Conservation (phyloP, 2,113 vertebrate species). For the Rhinolophus sinicus region DNA sequence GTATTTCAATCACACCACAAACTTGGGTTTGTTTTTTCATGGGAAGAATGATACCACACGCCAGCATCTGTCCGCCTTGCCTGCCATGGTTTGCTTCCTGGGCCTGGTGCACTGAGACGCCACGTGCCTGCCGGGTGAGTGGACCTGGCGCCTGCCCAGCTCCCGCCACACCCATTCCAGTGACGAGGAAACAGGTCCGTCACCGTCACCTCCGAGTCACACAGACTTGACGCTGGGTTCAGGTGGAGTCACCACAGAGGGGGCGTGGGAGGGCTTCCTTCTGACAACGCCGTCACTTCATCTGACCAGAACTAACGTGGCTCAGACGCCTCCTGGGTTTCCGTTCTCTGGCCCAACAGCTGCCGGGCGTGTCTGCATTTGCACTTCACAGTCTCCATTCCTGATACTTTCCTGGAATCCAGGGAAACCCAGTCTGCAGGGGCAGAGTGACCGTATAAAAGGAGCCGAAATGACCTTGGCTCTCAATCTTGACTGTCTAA, state of each 20-base stretch:
- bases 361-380: no score
- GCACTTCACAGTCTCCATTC: not conserved
- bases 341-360: not conserved
- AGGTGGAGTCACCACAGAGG: not conserved
- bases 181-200: fast-evolving
- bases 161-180: no score
- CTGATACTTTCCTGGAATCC: not conserved
- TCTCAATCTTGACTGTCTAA: fast-evolving
- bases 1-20: not conserved
- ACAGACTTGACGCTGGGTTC: fast-evolving
- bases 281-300: fast-evolving
- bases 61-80: not conserved
- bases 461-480: fast-evolving
- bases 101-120: not conserved
- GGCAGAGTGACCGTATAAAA: fast-evolving
- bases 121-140: not conserved
- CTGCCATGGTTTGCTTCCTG: fast-evolving
- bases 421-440: fast-evolving
- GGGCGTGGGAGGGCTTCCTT: no score
- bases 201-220: fast-evolving
- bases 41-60: not conserved
- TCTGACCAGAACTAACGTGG: fast-evolving
- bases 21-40: fast-evolving
- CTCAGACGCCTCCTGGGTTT: fast-evolving
- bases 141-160: not conserved